These are phyloP conservation scores for Drosophila saltans DNA, from an alignment of 1,140 invertebrate species.

Conservation along the genomic window DNA sequence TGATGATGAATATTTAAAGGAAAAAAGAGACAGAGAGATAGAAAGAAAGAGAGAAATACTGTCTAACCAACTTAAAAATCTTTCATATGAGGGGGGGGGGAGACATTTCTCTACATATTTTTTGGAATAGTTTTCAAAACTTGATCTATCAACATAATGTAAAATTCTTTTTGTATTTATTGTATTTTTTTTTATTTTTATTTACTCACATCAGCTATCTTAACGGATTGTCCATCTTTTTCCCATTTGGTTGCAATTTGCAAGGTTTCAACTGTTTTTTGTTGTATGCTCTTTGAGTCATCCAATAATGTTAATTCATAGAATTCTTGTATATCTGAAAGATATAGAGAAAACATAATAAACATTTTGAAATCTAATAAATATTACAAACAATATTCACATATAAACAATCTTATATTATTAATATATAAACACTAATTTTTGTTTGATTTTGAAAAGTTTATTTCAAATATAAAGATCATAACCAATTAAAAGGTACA, in stretches of 20 bases:
- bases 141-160: background rate
- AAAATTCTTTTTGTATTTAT: background rate
- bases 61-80: constrained; percentile 10
- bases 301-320: constrained; percentile 98
- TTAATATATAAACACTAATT: too few relatives aligned
- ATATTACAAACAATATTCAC: too few relatives aligned
- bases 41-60: constrained; percentile 1
- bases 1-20: background rate
- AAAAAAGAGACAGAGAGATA: constrained; percentile 12
- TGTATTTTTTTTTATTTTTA: background rate
- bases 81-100: background rate
- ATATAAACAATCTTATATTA: too few relatives aligned
- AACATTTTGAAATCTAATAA: too few relatives aligned
- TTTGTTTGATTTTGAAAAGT: too few relatives aligned
- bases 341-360: constrained; percentile 75
- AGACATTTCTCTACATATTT: too few relatives aligned
- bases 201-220: constrained; percentile 77
- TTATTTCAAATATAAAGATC: too few relatives aligned
- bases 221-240: constrained; percentile 81
- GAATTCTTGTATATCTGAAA: constrained; percentile 99
- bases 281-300: constrained; percentile 96
- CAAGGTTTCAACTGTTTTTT: constrained; percentile 97
- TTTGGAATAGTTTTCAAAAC: too few relatives aligned
- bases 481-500: too few relatives aligned
- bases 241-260: constrained; percentile 98